phyloP scores from a whole-genome alignment of 2,113 vertebrate genomes.

The Mesoclemmys tuberculata region DNA sequence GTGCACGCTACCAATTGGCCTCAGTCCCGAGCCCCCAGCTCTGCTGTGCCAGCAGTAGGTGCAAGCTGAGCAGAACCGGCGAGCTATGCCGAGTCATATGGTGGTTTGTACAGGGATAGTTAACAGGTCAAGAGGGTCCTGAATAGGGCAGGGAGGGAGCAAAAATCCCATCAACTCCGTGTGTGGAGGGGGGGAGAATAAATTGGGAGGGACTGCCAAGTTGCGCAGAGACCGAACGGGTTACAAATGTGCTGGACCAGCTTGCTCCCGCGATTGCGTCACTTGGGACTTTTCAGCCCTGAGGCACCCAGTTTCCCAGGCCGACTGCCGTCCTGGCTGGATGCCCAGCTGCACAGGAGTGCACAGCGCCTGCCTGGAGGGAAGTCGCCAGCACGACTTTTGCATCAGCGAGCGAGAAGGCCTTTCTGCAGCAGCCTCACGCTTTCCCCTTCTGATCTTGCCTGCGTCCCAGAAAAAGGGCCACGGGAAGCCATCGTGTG shows the following conservation, averaged over 20 bases:
- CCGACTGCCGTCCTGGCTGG: neutral
- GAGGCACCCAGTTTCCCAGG: neutral
- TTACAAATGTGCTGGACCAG: neutral
- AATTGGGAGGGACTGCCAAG: too few relatives aligned
- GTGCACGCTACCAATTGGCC: too few relatives aligned
- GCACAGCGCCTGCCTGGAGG: neutral
- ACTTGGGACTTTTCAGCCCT: neutral
- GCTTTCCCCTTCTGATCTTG: neutral
- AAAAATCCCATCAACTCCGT: neutral
- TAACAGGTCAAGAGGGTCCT: neutral
- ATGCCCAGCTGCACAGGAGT: neutral
- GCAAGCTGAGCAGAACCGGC: neutral
- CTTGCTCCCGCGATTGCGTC: neutral
- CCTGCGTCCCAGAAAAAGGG: neutral
- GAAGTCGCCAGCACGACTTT: slow-evolving; percentile 12
- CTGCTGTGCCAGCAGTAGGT: neutral
- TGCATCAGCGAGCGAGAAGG: slow-evolving; percentile 26
- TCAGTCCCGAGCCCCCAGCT: neutral
- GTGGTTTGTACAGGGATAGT: neutral
- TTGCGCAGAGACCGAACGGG: neutral
- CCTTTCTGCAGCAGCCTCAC: neutral
- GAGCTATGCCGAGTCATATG: neutral
- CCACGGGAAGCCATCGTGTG: neutral
- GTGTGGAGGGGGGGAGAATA: too few relatives aligned
- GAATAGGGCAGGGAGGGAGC: neutral